These are phyloP conservation scores for Poeciliopsis turneri DNA, from an alignment of 2,797 vertebrate genomes.

Conservation along the genomic window DNA sequence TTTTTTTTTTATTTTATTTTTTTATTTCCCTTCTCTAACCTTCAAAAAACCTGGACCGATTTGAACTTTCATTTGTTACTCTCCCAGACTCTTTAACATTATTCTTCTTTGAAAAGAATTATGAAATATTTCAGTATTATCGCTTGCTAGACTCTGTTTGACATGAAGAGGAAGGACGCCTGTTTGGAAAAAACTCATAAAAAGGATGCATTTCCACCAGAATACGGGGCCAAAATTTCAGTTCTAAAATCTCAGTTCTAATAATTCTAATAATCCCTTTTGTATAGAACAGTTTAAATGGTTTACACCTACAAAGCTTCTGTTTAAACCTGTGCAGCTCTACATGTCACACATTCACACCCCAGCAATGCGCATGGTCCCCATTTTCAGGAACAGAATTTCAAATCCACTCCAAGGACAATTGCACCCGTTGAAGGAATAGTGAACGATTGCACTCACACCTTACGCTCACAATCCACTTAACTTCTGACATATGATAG, in stretches of 20 bases:
- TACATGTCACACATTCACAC: background rate
- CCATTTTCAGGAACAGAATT: background rate
- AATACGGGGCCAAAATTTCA: background rate
- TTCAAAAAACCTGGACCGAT: slow-evolving; percentile 5
- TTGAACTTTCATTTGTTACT: slow-evolving; percentile 16
- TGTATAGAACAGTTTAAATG: background rate
- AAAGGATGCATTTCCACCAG: background rate
- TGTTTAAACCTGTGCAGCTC: background rate
- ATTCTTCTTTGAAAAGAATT: background rate
- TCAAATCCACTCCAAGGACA: background rate
- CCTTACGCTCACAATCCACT: background rate
- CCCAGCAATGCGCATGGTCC: background rate
- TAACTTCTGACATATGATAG: background rate
- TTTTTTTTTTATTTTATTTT: background rate
- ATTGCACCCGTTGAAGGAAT: background rate
- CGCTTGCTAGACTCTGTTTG: background rate
- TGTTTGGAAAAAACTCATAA: background rate
- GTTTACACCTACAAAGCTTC: background rate
- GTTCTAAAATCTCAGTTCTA: background rate
- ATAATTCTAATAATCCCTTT: background rate
- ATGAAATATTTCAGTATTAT: slow-evolving; percentile 1
- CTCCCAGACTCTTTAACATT: background rate
- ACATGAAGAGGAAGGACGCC: background rate
- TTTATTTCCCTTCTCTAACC: slow-evolving; percentile 6
- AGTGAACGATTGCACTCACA: background rate